These are phyloP conservation scores for Cosmia pyralina DNA, from an alignment of 2,888 invertebrate genomes.

Conservation along the genomic window DNA sequence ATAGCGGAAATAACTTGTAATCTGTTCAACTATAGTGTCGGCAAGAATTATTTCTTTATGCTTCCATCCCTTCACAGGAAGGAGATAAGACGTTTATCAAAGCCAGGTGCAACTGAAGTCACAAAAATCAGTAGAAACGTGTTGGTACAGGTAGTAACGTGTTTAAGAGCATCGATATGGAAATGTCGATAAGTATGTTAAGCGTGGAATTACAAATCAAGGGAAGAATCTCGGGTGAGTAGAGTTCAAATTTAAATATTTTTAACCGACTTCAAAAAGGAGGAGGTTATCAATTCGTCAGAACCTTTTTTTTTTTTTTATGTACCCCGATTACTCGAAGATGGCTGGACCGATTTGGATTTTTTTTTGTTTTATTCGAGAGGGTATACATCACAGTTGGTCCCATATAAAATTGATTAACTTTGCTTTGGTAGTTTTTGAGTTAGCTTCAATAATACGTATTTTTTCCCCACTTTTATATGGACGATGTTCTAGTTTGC, in stretches of 20 bases:
- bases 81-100: slow-evolving; percentile 51
- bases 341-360: too few species aligned
- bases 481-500: too few species aligned
- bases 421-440: too few species aligned
- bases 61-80: slow-evolving; percentile 27
- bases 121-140: slow-evolving; percentile 31
- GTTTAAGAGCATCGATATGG: slow-evolving; percentile 33
- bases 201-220: slow-evolving; percentile 1
- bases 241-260: background rate
- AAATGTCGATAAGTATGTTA: slow-evolving; percentile 28
- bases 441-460: too few species aligned
- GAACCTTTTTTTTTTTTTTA: too few species aligned
- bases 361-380: too few species aligned
- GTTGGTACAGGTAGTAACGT: slow-evolving; percentile 48
- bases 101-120: slow-evolving; percentile 49
- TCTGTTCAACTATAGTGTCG: slow-evolving; percentile 20
- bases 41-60: slow-evolving; percentile 6
- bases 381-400: too few species aligned
- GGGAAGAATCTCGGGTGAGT: background rate
- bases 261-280: too few species aligned
- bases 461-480: too few species aligned
- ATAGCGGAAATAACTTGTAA: slow-evolving; percentile 50
- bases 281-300: too few species aligned
- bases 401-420: too few species aligned
- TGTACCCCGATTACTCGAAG: too few species aligned